A percentile compares a stretch with the other conserved stretches of the same genome.
Conservation (phyloP, 92 coral and sea anemone species). For the Porites cylindrica region DNA sequence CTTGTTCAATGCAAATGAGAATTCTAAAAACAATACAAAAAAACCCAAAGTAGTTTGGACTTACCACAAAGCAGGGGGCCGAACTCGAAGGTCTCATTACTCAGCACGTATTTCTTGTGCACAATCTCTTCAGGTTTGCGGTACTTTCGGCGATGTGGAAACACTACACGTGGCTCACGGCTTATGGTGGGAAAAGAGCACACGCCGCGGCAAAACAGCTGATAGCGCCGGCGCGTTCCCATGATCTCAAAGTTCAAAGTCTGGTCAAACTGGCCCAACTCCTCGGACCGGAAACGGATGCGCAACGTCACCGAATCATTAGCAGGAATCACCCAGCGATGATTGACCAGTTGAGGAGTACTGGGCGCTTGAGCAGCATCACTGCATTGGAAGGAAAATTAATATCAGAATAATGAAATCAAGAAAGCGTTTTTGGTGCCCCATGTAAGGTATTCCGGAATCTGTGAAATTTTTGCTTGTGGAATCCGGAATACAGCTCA, state of each 20-base stretch:
- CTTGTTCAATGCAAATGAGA: too few relatives aligned
- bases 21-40: too few relatives aligned
- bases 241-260: slow-evolving; percentile 95
- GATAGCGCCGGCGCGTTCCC: slow-evolving; percentile 98
- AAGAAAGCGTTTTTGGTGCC: background rate
- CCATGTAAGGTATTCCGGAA: background rate
- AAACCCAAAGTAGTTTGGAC: background rate
- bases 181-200: slow-evolving; percentile 98
- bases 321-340: slow-evolving; percentile 97
- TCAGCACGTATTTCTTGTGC: slow-evolving; percentile 95
- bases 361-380: slow-evolving; percentile 59
- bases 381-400: slow-evolving; percentile 23
- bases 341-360: slow-evolving; percentile 81
- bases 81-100: slow-evolving; percentile 94
- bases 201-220: slow-evolving; percentile 97
- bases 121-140: slow-evolving; percentile 98
- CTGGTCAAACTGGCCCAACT: slow-evolving; percentile 99
- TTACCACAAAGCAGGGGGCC: slow-evolving; percentile 96
- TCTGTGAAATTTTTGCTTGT: background rate
- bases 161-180: slow-evolving; percentile 98
- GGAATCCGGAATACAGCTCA: too few relatives aligned
- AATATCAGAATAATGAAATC: background rate
- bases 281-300: slow-evolving; percentile 94
- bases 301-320: slow-evolving; percentile 82
- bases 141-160: slow-evolving; percentile 93